Conservation (phyloP, 2,888 invertebrate genomes). For the Erebia aethiops region DNA sequence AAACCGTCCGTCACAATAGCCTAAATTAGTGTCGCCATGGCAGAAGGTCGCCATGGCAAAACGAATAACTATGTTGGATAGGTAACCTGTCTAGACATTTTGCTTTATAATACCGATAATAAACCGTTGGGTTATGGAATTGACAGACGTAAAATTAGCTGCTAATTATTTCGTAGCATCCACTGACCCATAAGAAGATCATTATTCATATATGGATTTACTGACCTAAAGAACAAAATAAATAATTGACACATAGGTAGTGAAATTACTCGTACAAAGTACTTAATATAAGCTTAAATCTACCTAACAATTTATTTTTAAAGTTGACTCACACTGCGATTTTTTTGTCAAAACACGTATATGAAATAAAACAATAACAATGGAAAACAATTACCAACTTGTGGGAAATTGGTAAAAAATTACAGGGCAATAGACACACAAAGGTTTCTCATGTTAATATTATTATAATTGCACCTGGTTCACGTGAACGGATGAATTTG, state of each 20-base stretch:
- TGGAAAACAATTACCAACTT: conserved; percentile 31
- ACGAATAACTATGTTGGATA: background rate
- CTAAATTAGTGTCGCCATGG: conserved; percentile 50
- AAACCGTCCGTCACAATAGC: conserved; percentile 62
- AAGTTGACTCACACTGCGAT: conserved; percentile 14
- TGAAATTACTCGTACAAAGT: background rate
- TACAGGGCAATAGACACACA: background rate
- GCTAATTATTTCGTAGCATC: too few relatives aligned
- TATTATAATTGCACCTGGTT: background rate
- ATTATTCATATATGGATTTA: background rate
- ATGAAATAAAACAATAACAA: conserved; percentile 23
- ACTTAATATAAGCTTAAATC: background rate
- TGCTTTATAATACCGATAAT: too few relatives aligned
- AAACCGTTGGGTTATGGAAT: too few relatives aligned
- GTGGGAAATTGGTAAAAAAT: conserved; percentile 44
- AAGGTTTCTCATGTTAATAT: conserved; percentile 12
- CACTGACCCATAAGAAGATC: background rate
- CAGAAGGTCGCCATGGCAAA: conserved; percentile 52
- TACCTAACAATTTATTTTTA: background rate
- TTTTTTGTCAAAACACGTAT: conserved; percentile 22
- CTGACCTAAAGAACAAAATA: background rate
- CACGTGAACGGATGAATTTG: background rate
- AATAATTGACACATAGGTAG: background rate
- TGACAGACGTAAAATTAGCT: too few relatives aligned
- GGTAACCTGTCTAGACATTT: background rate